Conservation (phyloP, 1,140 invertebrate species). For the Eurosta solidaginis region DNA sequence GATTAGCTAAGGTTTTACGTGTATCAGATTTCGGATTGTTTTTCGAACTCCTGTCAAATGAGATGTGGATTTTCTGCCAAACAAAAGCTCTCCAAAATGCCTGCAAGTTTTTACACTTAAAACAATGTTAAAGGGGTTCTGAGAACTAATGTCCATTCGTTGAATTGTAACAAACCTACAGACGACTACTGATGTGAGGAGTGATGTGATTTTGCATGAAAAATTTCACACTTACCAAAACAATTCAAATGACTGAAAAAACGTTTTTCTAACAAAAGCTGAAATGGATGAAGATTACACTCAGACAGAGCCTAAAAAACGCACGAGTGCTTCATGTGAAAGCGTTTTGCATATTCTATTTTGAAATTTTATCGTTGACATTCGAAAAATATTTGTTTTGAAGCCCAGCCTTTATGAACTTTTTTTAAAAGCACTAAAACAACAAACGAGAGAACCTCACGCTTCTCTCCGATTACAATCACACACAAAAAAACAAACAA, state of each 20-base stretch:
- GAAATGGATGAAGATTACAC: not conserved
- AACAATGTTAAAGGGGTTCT: too few species aligned
- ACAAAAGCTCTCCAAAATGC: too few species aligned
- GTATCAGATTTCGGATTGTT: too few species aligned
- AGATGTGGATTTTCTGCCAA: too few species aligned
- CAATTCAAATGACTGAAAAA: not conserved
- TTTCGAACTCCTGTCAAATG: too few species aligned
- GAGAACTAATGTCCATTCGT: too few species aligned
- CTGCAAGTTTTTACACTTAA: too few species aligned
- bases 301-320: not conserved
- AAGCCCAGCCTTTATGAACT: not conserved
- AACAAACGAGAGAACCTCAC: not conserved
- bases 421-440: not conserved
- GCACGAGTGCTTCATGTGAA: not conserved
- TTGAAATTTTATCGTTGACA: not conserved
- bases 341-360: not conserved
- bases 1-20: too few species aligned
- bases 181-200: not conserved
- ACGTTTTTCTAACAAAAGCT: not conserved
- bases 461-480: not conserved
- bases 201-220: not conserved
- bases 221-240: too few species aligned
- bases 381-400: not conserved
- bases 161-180: too few species aligned
- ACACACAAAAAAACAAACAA: conserved; percentile 2